phyloP scores from a whole-genome alignment of 1,140 invertebrate species.

The Pomacea maculata region DNA sequence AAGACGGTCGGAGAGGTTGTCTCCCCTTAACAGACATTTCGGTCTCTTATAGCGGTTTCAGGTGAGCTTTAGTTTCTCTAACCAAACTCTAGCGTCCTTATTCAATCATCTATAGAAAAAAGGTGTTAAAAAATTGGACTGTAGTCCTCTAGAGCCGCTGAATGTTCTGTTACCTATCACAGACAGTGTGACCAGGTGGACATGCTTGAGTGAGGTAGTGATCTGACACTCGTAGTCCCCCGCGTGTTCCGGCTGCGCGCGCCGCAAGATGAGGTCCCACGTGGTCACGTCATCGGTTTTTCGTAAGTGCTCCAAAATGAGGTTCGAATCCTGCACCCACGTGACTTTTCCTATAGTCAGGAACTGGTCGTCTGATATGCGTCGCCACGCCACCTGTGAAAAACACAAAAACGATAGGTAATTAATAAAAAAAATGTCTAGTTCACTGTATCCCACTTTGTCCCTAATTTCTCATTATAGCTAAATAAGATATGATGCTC shows the following conservation, averaged over 20 bases:
- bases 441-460: too few species aligned
- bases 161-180: constrained; percentile 25
- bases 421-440: neutral
- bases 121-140: too few species aligned
- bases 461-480: too few species aligned
- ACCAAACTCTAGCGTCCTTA: too few species aligned
- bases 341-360: constrained; percentile 32
- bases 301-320: constrained; percentile 66
- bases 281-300: constrained; percentile 15
- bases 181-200: constrained; percentile 20
- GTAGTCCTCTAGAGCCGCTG: too few species aligned
- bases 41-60: too few species aligned
- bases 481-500: too few species aligned
- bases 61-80: too few species aligned
- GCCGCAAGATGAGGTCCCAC: constrained; percentile 30
- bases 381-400: constrained; percentile 28
- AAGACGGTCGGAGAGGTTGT: too few species aligned
- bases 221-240: constrained; percentile 35
- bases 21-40: too few species aligned
- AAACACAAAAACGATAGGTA: neutral
- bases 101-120: too few species aligned
- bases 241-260: constrained; percentile 24
- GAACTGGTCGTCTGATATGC: constrained; percentile 21
- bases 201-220: constrained; percentile 19
- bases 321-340: constrained; percentile 30